These are phyloP conservation scores for Egretta garzetta DNA, from an alignment of 2,113 vertebrate species.

Conservation along the genomic window DNA sequence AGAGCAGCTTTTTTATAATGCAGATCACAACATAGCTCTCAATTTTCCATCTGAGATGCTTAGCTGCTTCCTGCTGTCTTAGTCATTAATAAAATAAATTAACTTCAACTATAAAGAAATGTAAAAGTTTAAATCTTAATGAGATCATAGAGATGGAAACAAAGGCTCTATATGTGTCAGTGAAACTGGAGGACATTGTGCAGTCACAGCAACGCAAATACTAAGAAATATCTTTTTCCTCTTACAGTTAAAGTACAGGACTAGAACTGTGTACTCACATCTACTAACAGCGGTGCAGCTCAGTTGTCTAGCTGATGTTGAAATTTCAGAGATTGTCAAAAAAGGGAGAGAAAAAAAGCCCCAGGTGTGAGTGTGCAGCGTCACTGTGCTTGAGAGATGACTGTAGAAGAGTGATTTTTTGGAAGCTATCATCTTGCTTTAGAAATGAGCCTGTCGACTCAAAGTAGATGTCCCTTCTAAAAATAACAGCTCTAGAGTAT, in stretches of 20 bases:
- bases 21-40: not conserved
- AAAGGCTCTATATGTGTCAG: not conserved
- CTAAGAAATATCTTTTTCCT: not conserved
- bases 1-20: not conserved
- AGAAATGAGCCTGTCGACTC: no score
- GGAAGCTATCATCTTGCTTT: not conserved
- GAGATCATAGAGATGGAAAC: not conserved
- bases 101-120: conserved; percentile 6
- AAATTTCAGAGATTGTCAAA: not conserved
- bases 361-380: accelerated
- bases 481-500: not conserved
- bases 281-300: accelerated
- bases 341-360: not conserved
- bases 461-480: not conserved
- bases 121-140: not conserved
- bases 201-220: accelerated
- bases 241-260: not conserved
- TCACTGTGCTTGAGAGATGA: not conserved
- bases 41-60: conserved; percentile 13
- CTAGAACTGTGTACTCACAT: not conserved
- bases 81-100: conserved; percentile 21
- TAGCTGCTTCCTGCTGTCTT: not conserved
- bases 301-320: not conserved
- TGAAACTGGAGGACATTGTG: not conserved
- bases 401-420: not conserved